Evolutionary conservation across 2,797 vertebrate species (phyloP), one percentile per base, ranked within the genome.

Genomic region (Fringilla coelebs): DNA sequence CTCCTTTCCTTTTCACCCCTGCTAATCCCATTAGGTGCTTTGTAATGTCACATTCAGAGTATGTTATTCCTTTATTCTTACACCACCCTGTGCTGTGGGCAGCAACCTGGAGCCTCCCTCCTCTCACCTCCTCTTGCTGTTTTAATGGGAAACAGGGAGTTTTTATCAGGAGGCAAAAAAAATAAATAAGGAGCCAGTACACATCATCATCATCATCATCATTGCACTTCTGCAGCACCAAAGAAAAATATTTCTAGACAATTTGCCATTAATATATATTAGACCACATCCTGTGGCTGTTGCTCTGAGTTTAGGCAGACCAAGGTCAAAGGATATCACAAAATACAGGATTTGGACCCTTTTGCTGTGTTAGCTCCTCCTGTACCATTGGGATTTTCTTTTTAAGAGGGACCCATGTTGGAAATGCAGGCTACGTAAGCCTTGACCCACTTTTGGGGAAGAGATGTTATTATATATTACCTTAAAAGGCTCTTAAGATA

Each of bases 111-210:
- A 89, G 66, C 19, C 51, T 92, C 45, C 20, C 11, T 62, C 45
- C 57, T 25, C 2, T 10, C 45, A 20, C 46, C 63, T 84, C 80
- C 43, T 43, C 43, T 11, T 46, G 45, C 58, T 91, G 31, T 26
- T 70, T 19, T 16, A 51, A 46, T 3, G 22, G 21, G 19, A 49
- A 65, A 49, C 31, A 73, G 29, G 32, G 45, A 80, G 20, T 17
- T 75, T 68, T 62, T 65, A 41, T 29, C 63, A 13, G 22, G 13
- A 58, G 58, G 11, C 43, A 76, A 66, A 65, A 1, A 60, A 74
- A 65, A 43, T 4, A 54, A 1, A 32, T 0, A 0, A 74, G 34
- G 38, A 87, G 36, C 13, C 38, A 61, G 8, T 3, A 10, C 10
- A 43, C 36, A 34, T 6, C 80, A 67, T 21, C 45, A 24, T 52